Conservation (phyloP, 2,888 invertebrate genomes). For the Malacosoma neustria region DNA sequence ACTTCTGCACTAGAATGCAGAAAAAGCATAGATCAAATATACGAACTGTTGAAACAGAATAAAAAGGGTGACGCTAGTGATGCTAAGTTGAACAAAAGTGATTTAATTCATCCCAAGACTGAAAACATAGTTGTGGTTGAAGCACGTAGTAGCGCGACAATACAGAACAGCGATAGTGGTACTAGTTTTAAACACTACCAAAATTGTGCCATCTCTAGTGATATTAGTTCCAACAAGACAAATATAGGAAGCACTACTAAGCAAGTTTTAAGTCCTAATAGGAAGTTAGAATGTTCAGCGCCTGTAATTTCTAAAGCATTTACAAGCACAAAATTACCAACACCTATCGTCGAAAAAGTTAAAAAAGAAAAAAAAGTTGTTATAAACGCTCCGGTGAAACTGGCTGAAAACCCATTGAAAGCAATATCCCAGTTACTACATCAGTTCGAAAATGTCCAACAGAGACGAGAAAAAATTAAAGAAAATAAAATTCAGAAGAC, state of each 20-base stretch:
- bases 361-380: conserved; percentile 28
- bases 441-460: conserved; percentile 51
- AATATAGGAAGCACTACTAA: conserved; percentile 8
- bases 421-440: conserved; percentile 56
- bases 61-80: conserved; percentile 22
- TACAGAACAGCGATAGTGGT: conserved; percentile 44
- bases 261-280: conserved; percentile 10
- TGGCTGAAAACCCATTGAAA: conserved; percentile 45
- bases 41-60: conserved; percentile 45
- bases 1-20: conserved; percentile 37
- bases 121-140: conserved; percentile 12
- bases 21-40: conserved; percentile 58
- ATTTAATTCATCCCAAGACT: conserved; percentile 6
- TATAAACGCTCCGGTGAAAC: conserved; percentile 18
- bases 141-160: conserved; percentile 18
- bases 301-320: conserved; percentile 45
- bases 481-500: conserved; percentile 22
- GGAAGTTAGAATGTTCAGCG: conserved; percentile 15
- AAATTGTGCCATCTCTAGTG: conserved; percentile 36
- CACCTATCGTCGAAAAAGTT: conserved; percentile 23
- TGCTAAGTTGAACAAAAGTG: conserved; percentile 15
- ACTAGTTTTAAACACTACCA: conserved; percentile 45
- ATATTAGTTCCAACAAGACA: conserved; percentile 33
- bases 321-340: conserved; percentile 37
- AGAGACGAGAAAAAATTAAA: conserved; percentile 29